Base-by-base conservation (phyloP, 2,797 vertebrate genomes). In the Ciconia nigra region DNA sequence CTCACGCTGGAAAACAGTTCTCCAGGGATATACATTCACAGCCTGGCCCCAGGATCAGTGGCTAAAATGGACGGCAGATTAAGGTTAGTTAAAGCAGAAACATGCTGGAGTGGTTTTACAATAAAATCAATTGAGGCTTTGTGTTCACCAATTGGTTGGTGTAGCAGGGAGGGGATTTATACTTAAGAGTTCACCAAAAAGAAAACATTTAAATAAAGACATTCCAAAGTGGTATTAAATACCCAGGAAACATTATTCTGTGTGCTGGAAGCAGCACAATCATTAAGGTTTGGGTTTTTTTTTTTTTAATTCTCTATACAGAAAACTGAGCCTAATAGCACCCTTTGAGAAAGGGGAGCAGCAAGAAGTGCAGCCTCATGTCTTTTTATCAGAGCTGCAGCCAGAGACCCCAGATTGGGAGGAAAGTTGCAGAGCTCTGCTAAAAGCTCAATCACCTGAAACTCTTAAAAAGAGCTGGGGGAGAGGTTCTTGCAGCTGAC, bases 61-160 rank as follows among this genome's bases (percentile, higher is more conserved):
- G 99, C 99, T 94, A 99, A 99, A 98, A 99, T 99, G 99, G 99
- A 99, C 80, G 98, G 99, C 91, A 99, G 99, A 89, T 98, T 99
- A 93, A 99, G 99, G 99, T 99, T 92, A 22, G 96, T 96, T 80
- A 80, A 83, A 94, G 24, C 35, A 93, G 85, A 95, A 95, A 82
- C 31, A 26, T 37, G 16, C 42, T 54, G 20, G 31, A 62, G 39
- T 78, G 47, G 13, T 88, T 91, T 88, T 87, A 31, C n/a, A 35
- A 33, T 80, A 81, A 90, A 92, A 86, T 79, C 0, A 0, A 20
- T 44, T 11, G 7, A 59, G 46, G 52, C 47, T 55, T 89, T 55
- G 11, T 92, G 90, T 93, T 88, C 59, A 85, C 26, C 57, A 62
- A 4, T 44, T 3, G 6, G 41, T 94, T 87, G 20, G 6, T 81